Base-by-base conservation (phyloP, 2,888 invertebrate genomes). In the Baccha elongata region DNA sequence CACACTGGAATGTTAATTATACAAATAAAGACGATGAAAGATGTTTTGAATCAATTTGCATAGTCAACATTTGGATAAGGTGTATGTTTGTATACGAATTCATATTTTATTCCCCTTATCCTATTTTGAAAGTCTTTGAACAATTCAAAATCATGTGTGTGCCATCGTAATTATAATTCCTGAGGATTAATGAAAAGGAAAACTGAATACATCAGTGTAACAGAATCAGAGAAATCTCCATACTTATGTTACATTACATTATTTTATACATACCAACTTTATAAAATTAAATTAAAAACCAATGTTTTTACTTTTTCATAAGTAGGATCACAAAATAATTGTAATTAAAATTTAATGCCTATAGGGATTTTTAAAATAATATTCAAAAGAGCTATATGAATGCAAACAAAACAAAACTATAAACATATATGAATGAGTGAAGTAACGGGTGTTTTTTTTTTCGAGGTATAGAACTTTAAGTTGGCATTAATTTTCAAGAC, bases 341-440 rank as follows among this genome's bases (percentile, higher is more conserved):
- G 72, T 67, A 67, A 79, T 79, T 72, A 79, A 79, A 67, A 67
- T 53, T 60, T 73, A 26, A 10, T 67, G 67, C 67, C 67, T 60
- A n/a, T n/a, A 40, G 52, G 52, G 21, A 67, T 17, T 65, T 79
- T 73, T 26, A 60, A 73, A 73, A 62, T 67, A 72, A 72, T 58
- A 72, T 50, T 23, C 32, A 23, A 65, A 48, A 48, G 6, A 13
- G 13, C 7, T 26, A 13, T 23, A 0, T n/a, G n/a, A 26, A 3
- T 48, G 13, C 10, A 44, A 44, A 6, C n/a, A 15, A n/a, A n/a
- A 40, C n/a, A 15, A 40, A n/a, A 26, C 26, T 26, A 26, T 6
- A 26, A 26, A 6, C 6, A 6, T 26, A 26, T 6, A 6, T 26
- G 26, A 3, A 26, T 26, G 26, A 3, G 6, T 26, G 26, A 26